Percentiles rank a stretch among this genome's conserved stretches.
These are phyloP conservation scores for Sminthurides bifidus DNA, from an alignment of 1,140 invertebrate genomes.

Conservation along the genomic window DNA sequence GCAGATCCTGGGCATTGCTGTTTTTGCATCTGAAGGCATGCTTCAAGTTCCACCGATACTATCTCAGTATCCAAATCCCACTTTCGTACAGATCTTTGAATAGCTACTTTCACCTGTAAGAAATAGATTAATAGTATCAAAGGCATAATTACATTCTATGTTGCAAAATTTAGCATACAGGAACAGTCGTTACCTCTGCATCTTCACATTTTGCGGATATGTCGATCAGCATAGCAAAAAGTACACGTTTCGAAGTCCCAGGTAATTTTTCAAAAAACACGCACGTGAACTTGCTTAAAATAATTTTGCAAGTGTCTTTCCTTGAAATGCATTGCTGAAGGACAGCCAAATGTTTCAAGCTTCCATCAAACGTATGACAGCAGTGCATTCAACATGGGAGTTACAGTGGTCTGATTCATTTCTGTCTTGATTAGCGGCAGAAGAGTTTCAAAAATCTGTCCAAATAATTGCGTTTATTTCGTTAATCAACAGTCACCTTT, in stretches of 20 bases:
- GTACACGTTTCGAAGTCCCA: conserved; percentile 4
- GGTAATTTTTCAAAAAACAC: conserved; percentile 11
- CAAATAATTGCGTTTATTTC: too few species aligned
- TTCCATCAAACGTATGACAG: conserved; percentile 23
- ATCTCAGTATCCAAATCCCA: conserved; percentile 46
- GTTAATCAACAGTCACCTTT: too few species aligned
- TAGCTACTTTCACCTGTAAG: conserved; percentile 22
- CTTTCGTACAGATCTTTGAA: conserved; percentile 28
- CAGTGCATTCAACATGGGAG: too few species aligned
- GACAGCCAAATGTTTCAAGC: conserved; percentile 8
- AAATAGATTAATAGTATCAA: conserved; percentile 1
- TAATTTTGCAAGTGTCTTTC: conserved; percentile 1
- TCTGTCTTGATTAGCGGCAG: too few species aligned
- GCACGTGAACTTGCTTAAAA: conserved; percentile 13
- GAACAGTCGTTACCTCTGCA: conserved; percentile 16
- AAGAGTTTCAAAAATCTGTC: too few species aligned
- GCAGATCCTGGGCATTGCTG: conserved; percentile 17
- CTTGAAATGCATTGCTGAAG: conserved; percentile 4
- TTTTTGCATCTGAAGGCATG: conserved; percentile 42
- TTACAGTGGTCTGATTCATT: too few species aligned
- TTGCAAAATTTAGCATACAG: neutral
- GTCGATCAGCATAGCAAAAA: conserved; percentile 22
- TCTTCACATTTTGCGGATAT: conserved; percentile 12
- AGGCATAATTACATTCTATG: neutral
- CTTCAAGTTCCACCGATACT: conserved; percentile 46